Conservation (phyloP, 1,140 invertebrate genomes). For the Solen grandis region DNA sequence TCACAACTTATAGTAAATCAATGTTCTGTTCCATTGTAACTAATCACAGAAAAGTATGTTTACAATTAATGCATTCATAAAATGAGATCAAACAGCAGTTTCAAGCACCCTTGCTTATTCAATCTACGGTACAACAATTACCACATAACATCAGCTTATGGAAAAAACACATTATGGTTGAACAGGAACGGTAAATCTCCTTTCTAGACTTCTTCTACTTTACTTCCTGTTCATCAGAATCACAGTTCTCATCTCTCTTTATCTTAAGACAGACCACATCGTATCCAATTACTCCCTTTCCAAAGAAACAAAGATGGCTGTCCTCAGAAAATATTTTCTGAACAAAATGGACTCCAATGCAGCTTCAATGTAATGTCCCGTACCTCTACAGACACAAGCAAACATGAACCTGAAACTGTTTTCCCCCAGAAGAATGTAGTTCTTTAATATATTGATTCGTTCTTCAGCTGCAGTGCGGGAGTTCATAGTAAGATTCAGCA, state of each 20-base stretch:
- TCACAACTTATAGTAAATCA: too few species aligned
- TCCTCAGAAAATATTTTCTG: slow-evolving; percentile 83
- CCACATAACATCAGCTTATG: slow-evolving; percentile 63
- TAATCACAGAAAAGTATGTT: too few species aligned
- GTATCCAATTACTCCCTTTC: slow-evolving; percentile 84
- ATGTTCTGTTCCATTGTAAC: too few species aligned
- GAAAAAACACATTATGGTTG: slow-evolving; percentile 76
- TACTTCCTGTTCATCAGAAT: slow-evolving; percentile 1
- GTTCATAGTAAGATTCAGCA: slow-evolving; percentile 69
- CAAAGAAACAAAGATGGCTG: slow-evolving; percentile 84
- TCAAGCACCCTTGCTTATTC: too few species aligned
- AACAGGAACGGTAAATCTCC: slow-evolving; percentile 77
- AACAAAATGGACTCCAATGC: slow-evolving; percentile 84
- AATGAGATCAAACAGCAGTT: too few species aligned
- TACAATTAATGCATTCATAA: too few species aligned
- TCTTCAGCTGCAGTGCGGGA: slow-evolving; percentile 65
- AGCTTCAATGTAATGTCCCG: slow-evolving; percentile 73
- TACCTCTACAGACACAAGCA: slow-evolving; percentile 83
- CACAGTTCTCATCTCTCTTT: neutral
- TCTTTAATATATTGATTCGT: slow-evolving; percentile 75
- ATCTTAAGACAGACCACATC: slow-evolving; percentile 29
- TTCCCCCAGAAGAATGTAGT: slow-evolving; percentile 72
- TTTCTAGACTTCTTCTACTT: slow-evolving; percentile 42
- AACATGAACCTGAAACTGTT: slow-evolving; percentile 84
- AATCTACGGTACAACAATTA: too few species aligned